phyloP scores from a whole-genome alignment of 2,113 vertebrate genomes.

The Desmodus rotundus region DNA sequence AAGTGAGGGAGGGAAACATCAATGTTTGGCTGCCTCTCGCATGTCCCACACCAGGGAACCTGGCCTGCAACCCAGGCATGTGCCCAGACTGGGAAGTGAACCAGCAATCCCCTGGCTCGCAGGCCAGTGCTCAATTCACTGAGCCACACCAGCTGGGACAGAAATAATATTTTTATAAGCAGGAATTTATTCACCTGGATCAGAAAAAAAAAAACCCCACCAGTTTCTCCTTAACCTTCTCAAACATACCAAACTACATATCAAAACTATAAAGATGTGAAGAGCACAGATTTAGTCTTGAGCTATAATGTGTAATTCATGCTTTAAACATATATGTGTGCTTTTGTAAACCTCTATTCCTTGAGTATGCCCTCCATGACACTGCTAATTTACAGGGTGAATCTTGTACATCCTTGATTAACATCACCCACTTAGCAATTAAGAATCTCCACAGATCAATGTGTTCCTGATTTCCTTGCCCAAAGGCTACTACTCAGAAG shows the following conservation, averaged over 20 bases:
- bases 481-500: background rate
- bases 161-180: background rate
- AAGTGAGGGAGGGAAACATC: too few relatives aligned
- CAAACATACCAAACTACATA: background rate
- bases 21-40: too few relatives aligned
- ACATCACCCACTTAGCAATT: background rate
- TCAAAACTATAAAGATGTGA: background rate
- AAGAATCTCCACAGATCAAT: background rate
- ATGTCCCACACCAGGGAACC: too few relatives aligned
- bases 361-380: background rate
- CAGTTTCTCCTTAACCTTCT: background rate
- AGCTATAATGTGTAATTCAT: background rate
- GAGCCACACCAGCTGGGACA: too few relatives aligned
- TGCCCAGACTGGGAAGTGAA: too few relatives aligned
- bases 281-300: background rate
- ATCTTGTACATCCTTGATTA: background rate
- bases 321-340: background rate
- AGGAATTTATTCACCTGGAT: background rate
- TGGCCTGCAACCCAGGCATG: too few relatives aligned
- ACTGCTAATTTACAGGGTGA: background rate
- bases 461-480: background rate
- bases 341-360: background rate
- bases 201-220: too few relatives aligned
- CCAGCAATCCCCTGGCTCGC: too few relatives aligned
- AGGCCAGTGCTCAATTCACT: too few relatives aligned